phyloP scores from a whole-genome alignment of 1,140 invertebrate genomes.

The Acyrthosiphon pisum region DNA sequence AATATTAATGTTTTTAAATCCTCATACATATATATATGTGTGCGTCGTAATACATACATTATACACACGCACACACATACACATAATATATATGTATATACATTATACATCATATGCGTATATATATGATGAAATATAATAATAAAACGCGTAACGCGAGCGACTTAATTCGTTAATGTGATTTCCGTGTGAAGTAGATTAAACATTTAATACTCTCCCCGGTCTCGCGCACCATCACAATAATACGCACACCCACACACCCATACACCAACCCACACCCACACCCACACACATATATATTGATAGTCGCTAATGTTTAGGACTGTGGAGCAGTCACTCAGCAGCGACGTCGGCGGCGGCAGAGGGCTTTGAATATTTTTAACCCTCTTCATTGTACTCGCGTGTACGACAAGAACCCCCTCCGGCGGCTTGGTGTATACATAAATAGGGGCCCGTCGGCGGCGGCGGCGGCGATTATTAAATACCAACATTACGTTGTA shows the following conservation, averaged over 20 bases:
- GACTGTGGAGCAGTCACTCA: conserved; percentile 44
- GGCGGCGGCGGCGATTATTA: conserved; percentile 48
- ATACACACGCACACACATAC: background rate
- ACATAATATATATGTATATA: background rate
- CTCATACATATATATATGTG: background rate
- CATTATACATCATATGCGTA: background rate
- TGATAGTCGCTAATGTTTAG: conserved; percentile 51
- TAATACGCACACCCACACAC: background rate
- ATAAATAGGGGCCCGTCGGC: conserved; percentile 35
- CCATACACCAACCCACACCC: background rate
- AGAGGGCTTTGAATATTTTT: conserved; percentile 46
- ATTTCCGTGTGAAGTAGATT: conserved; percentile 57
- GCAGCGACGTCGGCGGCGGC: background rate
- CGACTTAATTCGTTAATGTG: conserved; percentile 54
- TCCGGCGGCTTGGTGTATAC: background rate
- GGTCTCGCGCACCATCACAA: background rate
- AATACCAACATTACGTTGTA: conserved; percentile 57
- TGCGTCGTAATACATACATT: background rate
- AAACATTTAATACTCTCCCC: conserved; percentile 56
- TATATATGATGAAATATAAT: conserved; percentile 28
- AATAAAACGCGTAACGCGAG: conserved; percentile 24
- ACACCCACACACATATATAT: background rate
- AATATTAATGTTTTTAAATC: conserved; percentile 42
- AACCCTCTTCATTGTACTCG: conserved; percentile 49
- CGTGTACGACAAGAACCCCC: conserved; percentile 41